A percentile compares a stretch with the other conserved stretches of the same genome.
phyloP scores from a whole-genome alignment of 2,888 invertebrate genomes.

The Cheilosia pagana region DNA sequence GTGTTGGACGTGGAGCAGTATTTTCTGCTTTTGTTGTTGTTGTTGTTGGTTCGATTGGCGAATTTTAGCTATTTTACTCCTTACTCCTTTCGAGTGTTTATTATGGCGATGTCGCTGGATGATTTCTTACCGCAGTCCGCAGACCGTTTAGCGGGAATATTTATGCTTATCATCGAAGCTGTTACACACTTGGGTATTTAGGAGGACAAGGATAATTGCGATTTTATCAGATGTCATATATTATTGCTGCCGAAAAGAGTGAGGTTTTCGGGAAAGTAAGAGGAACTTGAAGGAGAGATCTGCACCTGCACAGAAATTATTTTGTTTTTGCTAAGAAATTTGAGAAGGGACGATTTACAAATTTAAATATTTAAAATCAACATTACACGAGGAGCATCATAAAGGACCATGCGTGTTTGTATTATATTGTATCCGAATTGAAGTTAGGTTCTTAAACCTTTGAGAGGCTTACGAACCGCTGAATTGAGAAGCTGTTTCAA shows the following conservation, averaged over 20 bases:
- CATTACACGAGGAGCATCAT: too few relatives aligned
- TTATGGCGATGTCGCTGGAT: constrained; percentile 14
- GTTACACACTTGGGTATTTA: constrained; percentile 24
- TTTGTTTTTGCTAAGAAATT: too few relatives aligned
- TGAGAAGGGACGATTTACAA: too few relatives aligned
- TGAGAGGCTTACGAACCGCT: too few relatives aligned
- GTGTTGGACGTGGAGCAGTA: constrained; percentile 59
- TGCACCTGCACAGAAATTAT: too few relatives aligned
- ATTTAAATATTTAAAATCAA: too few relatives aligned
- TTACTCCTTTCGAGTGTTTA: constrained; percentile 2
- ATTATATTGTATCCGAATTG: too few relatives aligned
- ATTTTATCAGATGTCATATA: constrained; percentile 12
- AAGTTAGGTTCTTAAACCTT: too few relatives aligned
- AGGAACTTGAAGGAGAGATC: background rate
- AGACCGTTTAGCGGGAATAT: constrained; percentile 31
- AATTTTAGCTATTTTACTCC: constrained; percentile 8
- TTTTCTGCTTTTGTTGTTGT: constrained; percentile 10
- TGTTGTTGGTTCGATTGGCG: background rate
- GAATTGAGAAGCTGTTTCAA: too few relatives aligned
- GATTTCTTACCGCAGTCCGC: constrained; percentile 32
- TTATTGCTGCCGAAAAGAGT: background rate
- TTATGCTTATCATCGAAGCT: constrained; percentile 24
- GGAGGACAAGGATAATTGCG: constrained; percentile 29
- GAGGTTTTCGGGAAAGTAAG: background rate
- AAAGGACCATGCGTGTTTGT: too few relatives aligned